Base-by-base conservation (phyloP, 2,113 vertebrate genomes). In the Cisticola juncidis region DNA sequence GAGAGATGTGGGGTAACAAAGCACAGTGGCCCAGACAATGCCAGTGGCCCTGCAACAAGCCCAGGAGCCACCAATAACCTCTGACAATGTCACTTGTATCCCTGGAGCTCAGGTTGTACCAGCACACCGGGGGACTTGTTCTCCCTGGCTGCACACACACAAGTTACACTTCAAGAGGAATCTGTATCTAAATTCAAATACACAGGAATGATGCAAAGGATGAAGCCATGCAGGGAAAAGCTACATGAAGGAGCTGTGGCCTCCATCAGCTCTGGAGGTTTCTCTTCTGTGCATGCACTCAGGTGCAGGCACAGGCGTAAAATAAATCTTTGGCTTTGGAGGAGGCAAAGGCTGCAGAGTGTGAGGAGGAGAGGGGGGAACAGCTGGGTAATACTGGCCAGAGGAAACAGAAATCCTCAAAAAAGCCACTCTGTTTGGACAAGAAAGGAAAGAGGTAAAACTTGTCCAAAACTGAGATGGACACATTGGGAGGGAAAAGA, bases 191-290 rank as follows among this genome's bases (percentile, higher is more conserved):
- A 58, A 70, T 44, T 92, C 53, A 82, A 80, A 88, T 91, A 94
- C 40, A 17, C 35, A 29, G 51, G 40, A 72, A 40, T 62, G 48
- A 61, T 5, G 47, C 48, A 35, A 35, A 47, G 82, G 15, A 73
- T 40, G 77, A 90, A 96, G 94, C 81, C 86, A 92, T 88, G 90
- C 95, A 87, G 81, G 24, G 33, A 48, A 19, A 65, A 86, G 79
- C 70, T 61, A 54, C 22, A 5, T 3, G 79, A 47, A 90, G 81
- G 60, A 92, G 72, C 44, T 9, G 9, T 29, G 21, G 40, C 61
- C 58, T 65, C 80, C 78, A 56, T 44, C 8, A 24, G 84, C 6
- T 8, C 77, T 38, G 84, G 14, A 57, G 78, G 70, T 33, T 92
- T 76, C 31, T 95, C 95, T 96, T 89, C 89, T 91, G 79, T 90